Base-by-base conservation (phyloP, 1,140 invertebrate genomes). In the Eupristina koningsbergeri region DNA sequence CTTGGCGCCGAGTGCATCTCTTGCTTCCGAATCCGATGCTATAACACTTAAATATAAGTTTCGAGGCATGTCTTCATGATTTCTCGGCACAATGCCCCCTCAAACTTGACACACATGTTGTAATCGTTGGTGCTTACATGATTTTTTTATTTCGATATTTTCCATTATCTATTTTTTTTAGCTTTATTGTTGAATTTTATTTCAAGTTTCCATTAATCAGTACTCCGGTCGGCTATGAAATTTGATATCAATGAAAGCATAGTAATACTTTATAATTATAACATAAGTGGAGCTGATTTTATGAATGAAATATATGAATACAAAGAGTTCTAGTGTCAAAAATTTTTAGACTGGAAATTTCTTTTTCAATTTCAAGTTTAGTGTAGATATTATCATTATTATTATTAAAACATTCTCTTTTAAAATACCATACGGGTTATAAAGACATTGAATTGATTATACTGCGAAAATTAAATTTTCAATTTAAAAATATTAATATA, bases 1-100 rank as follows among this genome's bases (percentile, higher is more conserved):
- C 45, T 75, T 29, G 73, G 34, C 36, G 8, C 61, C 53, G 17
- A 53, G 8, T 47, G 31, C 69, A 61, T 64, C 80, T 47, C 71
- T 58, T 53, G 36, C 17, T n/a, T n/a, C n/a, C 26, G 34, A 22
- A 61, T 19, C 53, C 36, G 19, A 0, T 15, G 39, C 36, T 41
- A 41, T 61, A 61, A 75, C 3, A 34, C 13, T 81, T 58, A 53
- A n/a, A 41, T 80, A 67, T 7, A 45, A 39, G 19, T 47, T 73
- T 26, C 63, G 22, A 58, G 31, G 61, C 77, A 84, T 58, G 83
- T 84, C 83, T 67, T 80, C 34, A 7, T 41, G 77, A 84, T 80
- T n/a, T 22, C 31, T 75, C 67, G 67, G 34, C n/a, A 34, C 45
- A 0, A 31, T n/a, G 67, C 50, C 47, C 36, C 64, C 47, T n/a